Evolutionary conservation across 2,888 invertebrate species (phyloP).

Genomic region (Drosophila picticornis): DNA sequence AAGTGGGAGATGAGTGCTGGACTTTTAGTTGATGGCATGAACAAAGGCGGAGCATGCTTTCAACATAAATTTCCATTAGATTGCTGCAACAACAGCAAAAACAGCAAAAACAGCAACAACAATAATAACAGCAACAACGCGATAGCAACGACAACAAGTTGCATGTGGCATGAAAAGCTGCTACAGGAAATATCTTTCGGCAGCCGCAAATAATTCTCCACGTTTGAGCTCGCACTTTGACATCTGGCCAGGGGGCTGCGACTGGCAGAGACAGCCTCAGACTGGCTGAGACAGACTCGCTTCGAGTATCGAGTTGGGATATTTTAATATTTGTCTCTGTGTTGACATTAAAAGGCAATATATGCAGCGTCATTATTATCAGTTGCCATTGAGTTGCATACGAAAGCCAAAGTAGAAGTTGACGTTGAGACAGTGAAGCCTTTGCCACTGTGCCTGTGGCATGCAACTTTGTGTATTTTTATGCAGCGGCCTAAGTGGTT

Average conservation of each 20-base stretch:
- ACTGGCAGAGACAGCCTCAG: constrained; percentile 3
- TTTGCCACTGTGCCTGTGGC: constrained; percentile 22
- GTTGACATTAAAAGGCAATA: constrained; percentile 81
- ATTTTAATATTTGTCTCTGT: constrained; percentile 79
- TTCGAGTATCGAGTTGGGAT: constrained; percentile 37
- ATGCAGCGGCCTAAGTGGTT: constrained; percentile 59
- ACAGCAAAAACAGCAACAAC: constrained; percentile 27
- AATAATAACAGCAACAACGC: constrained; percentile 1
- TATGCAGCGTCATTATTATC: constrained; percentile 78
- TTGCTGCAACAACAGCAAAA: constrained; percentile 49
- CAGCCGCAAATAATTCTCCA: constrained; percentile 78
- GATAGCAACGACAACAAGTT: constrained; percentile 47
- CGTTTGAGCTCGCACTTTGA: constrained; percentile 79
- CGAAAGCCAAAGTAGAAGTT: constrained; percentile 21
- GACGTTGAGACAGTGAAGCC: constrained; percentile 9
- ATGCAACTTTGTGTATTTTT: constrained; percentile 63
- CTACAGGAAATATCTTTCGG: constrained; percentile 79
- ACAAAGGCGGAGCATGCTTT: constrained; percentile 68
- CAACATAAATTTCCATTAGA: constrained; percentile 81
- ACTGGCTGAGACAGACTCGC: constrained; percentile 2
- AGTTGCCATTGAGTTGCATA: constrained; percentile 39
- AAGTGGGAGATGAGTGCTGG: constrained; percentile 23
- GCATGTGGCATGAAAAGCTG: constrained; percentile 77
- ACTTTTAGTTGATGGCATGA: constrained; percentile 46
- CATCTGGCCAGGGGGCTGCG: constrained; percentile 56